These are phyloP conservation scores for Parapristionchus giblindavisi DNA, from an alignment of 2,888 invertebrate species.

Conservation along the genomic window DNA sequence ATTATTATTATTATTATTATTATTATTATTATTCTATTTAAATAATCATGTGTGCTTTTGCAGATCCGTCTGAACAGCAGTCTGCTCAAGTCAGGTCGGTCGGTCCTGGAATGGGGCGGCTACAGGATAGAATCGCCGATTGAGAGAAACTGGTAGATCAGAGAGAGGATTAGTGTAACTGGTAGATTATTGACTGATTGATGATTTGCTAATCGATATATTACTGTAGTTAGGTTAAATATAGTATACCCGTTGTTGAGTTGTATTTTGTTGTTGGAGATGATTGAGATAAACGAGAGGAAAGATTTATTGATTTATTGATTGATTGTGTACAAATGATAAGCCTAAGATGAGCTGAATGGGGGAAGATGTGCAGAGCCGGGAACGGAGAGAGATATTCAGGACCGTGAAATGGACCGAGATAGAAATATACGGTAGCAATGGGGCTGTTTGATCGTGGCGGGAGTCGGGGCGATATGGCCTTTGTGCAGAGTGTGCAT, in stretches of 20 bases:
- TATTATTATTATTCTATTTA: too few relatives aligned
- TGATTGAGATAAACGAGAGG: background rate
- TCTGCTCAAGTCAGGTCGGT: conserved; percentile 56
- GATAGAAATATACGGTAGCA: too few relatives aligned
- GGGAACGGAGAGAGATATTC: too few relatives aligned
- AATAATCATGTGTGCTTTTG: too few relatives aligned
- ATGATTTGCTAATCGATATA: background rate
- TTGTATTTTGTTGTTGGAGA: background rate
- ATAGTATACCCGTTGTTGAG: background rate
- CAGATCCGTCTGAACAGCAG: conserved; percentile 54
- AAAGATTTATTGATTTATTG: conserved; percentile 5
- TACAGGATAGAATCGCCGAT: conserved; percentile 64
- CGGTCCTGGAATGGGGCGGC: conserved; percentile 62
- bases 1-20: too few relatives aligned
- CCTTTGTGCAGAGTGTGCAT: too few relatives aligned
- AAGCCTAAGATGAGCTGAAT: too few relatives aligned
- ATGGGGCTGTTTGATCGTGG: too few relatives aligned
- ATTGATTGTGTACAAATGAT: background rate
- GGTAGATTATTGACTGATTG: too few relatives aligned
- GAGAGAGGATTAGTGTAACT: background rate
- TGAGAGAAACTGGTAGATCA: conserved; percentile 61
- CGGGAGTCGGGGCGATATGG: too few relatives aligned
- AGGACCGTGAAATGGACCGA: too few relatives aligned
- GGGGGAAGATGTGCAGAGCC: too few relatives aligned
- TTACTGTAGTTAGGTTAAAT: background rate